Evolutionary conservation across 2,113 vertebrate genomes (phyloP).

Genomic region (Esox niger): DNA sequence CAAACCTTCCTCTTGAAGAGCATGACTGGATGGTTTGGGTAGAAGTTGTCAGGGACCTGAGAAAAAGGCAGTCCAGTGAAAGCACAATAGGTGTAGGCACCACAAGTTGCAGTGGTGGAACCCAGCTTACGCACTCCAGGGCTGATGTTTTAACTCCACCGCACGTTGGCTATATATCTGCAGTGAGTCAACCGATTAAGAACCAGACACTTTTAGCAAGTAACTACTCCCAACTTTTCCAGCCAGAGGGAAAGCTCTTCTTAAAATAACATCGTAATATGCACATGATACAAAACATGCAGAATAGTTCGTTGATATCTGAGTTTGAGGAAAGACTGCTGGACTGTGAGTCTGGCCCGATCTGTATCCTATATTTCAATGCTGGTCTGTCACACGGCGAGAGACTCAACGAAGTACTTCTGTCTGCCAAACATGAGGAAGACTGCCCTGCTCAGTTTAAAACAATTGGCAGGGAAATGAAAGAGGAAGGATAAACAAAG

Average conservation of each 20-base stretch:
- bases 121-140: not conserved
- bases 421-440: not conserved
- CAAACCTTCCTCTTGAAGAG: constrained; percentile 57
- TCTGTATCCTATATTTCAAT: not conserved
- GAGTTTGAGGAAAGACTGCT: not conserved
- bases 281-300: too few species aligned
- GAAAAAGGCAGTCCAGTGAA: too few species aligned
- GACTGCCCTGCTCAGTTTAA: not conserved
- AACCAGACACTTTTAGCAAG: not conserved
- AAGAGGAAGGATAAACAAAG: not conserved
- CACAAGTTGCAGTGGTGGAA: too few species aligned
- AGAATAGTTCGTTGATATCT: not conserved
- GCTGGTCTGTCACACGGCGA: not conserved
- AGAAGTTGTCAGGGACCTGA: not conserved
- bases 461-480: not conserved
- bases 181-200: not conserved
- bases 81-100: not conserved
- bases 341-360: not conserved
- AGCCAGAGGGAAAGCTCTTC: not conserved
- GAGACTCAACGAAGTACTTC: too few species aligned
- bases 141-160: not conserved
- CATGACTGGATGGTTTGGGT: not conserved
- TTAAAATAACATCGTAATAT: not conserved
- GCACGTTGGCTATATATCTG: not conserved
- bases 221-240: not conserved